phyloP scores from a whole-genome alignment of 2,113 vertebrate species.

The Barbus barbus region DNA sequence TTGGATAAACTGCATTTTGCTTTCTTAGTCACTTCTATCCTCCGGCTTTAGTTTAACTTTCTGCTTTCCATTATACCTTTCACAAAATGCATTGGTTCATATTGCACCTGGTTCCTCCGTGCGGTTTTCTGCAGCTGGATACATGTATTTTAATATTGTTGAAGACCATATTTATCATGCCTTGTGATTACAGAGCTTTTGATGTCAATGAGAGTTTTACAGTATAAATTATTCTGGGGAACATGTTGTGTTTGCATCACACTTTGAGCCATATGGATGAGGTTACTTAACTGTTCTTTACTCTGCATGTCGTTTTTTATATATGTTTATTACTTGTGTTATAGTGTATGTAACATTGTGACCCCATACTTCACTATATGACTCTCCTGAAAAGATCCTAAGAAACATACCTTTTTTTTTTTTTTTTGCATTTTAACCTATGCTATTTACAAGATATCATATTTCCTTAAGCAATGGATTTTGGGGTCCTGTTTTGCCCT shows the following conservation, averaged over 20 bases:
- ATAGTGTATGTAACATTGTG: background rate
- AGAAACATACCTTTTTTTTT: background rate
- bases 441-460: background rate
- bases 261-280: background rate
- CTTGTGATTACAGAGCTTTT: background rate
- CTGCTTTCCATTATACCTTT: background rate
- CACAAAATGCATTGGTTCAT: background rate
- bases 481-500: background rate
- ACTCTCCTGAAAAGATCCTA: background rate
- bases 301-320: background rate
- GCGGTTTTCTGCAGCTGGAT: background rate
- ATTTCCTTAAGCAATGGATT: background rate
- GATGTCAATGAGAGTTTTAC: background rate
- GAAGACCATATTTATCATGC: background rate
- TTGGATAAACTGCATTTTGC: background rate
- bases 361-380: background rate
- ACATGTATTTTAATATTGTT: background rate
- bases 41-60: background rate
- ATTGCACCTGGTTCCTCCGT: background rate
- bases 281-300: background rate
- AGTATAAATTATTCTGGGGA: background rate
- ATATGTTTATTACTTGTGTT: background rate
- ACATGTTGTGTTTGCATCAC: background rate
- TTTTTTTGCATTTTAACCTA: background rate
- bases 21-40: conserved; percentile 9